phyloP scores from a whole-genome alignment of 2,113 vertebrate genomes.

The Aegotheles bennettii region DNA sequence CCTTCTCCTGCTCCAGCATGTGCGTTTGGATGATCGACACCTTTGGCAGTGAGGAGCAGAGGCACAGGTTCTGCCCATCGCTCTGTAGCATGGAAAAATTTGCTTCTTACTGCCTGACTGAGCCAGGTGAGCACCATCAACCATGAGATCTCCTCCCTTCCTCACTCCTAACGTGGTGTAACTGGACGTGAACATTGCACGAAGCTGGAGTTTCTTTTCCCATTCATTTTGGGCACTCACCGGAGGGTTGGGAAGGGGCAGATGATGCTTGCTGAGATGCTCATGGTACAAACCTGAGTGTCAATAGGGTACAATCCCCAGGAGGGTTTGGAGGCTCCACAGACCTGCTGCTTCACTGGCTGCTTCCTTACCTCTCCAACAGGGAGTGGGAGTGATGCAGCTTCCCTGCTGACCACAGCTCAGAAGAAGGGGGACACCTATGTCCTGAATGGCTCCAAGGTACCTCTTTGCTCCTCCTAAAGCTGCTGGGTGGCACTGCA shows the following conservation, averaged over 20 bases:
- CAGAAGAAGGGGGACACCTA: slow-evolving; percentile 85
- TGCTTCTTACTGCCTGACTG: slow-evolving; percentile 95
- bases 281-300: accelerated
- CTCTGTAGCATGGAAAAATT: slow-evolving; percentile 94
- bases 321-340: neutral
- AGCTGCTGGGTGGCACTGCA: neutral
- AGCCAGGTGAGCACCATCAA: slow-evolving; percentile 82
- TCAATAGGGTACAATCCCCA: accelerated
- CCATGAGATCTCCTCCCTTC: neutral
- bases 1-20: slow-evolving; percentile 80
- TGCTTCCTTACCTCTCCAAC: neutral
- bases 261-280: neutral
- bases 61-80: slow-evolving; percentile 83
- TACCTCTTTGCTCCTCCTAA: slow-evolving; percentile 52
- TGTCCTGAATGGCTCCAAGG: slow-evolving; percentile 94
- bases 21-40: slow-evolving; percentile 96
- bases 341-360: neutral
- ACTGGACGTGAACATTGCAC: no score
- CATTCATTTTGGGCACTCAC: neutral
- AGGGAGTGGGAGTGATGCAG: slow-evolving; percentile 96
- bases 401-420: slow-evolving; percentile 88
- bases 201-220: accelerated
- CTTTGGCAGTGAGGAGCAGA: slow-evolving; percentile 86
- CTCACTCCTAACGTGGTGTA: neutral
- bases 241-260: neutral